Base-by-base conservation (phyloP, 1,140 invertebrate species). In the Andrena cerasifolii region DNA sequence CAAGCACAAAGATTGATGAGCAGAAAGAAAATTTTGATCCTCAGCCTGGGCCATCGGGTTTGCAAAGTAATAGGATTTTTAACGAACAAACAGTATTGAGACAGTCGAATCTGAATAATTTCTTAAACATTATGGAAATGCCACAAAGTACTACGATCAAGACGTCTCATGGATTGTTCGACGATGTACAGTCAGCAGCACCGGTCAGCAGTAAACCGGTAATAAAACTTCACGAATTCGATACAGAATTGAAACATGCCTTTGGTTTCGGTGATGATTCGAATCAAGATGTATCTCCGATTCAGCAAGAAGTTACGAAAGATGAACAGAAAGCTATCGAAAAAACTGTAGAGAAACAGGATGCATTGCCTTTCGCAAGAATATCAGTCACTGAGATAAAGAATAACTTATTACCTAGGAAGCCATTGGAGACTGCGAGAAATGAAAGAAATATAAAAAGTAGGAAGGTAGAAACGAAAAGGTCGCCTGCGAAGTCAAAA, bases 91-190 rank as follows among this genome's bases (percentile, higher is more conserved):
- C 28, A 28, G 26, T 83, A 33, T 61, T 89, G 7, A 79, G 53
- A 18, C 89, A 90, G 68, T 85, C 89, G 3, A 90, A 88, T 79
- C 78, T 90, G 1, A 82, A 90, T 78, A 78, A 72, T 36, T 90
- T 89, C 58, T 72, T 90, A 40, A 90, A 89, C 58, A 26, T 90
- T 54, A 79, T 67, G 21, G 83, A 89, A 47, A 80, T 85, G 72
- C 89, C 89, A 31, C 71, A 85, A 26, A 85, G 82, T 56, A 81
- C 79, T 3, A 53, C 61, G 28, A 87, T 89, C 33, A 79, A 12
- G 51, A 90, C 88, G 3, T 5, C 47, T 26, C 85, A 89, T 75
- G 89, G 89, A 33, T 88, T 91, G 54, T 90, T 90, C 28, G 79
- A 82, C 47, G 88, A 91, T 67, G n/a, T 49, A 10, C 28, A 82